Percentiles rank a stretch among this genome's conserved stretches.
These are phyloP conservation scores for Bursaphelenchus mucronatus DNA, from an alignment of 1,140 invertebrate species.

Conservation along the genomic window DNA sequence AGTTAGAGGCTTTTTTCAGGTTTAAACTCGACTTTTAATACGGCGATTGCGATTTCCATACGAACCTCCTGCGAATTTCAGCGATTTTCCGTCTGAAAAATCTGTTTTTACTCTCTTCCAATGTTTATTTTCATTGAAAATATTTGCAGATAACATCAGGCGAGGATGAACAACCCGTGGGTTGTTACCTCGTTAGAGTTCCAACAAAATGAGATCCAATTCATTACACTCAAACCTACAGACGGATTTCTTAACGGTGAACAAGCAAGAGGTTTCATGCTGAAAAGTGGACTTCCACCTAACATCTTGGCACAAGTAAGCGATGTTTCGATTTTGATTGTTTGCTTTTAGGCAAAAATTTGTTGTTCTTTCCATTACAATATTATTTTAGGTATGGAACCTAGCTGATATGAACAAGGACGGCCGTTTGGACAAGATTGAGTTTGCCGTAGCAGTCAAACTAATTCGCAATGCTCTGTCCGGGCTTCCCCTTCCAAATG, in stretches of 20 bases:
- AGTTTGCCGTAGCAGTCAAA: constrained; percentile 46
- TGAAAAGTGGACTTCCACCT: constrained; percentile 38
- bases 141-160: too few relatives aligned
- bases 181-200: constrained; percentile 24
- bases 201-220: constrained; percentile 38
- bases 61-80: too few relatives aligned
- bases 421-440: constrained; percentile 40
- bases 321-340: constrained; percentile 9
- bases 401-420: constrained; percentile 45
- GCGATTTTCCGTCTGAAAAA: too few relatives aligned
- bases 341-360: constrained; percentile 3
- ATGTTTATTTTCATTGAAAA: too few relatives aligned
- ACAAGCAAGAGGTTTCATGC: constrained; percentile 40
- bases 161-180: constrained; percentile 9
- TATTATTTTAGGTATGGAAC: constrained; percentile 42
- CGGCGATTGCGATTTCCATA: too few relatives aligned
- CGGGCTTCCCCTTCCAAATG: constrained; percentile 29
- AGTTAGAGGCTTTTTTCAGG: too few relatives aligned
- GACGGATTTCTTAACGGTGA: constrained; percentile 40
- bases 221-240: constrained; percentile 35
- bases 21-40: too few relatives aligned
- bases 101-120: too few relatives aligned
- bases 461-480: constrained; percentile 36
- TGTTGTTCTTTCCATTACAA: background rate
- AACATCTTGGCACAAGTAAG: constrained; percentile 33